These are phyloP conservation scores for Nyctibius grandis DNA, from an alignment of 2,797 vertebrate species.

Conservation along the genomic window DNA sequence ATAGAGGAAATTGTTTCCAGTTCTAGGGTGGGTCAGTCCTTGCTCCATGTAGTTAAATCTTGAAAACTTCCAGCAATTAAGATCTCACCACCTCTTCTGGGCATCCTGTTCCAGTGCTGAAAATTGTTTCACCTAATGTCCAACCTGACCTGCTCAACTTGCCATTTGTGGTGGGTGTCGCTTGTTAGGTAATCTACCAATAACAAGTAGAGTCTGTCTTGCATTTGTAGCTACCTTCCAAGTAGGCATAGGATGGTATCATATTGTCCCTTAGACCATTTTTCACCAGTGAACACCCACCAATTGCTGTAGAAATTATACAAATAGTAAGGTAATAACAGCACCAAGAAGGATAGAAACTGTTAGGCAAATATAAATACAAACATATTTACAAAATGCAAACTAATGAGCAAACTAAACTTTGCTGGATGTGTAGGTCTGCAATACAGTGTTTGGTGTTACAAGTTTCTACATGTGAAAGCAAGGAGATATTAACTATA, in stretches of 20 bases:
- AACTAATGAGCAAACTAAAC: neutral
- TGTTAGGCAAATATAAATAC: neutral
- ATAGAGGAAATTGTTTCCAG: neutral
- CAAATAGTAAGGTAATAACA: neutral
- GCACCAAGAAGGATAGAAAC: neutral
- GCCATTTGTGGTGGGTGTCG: neutral
- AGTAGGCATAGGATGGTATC: accelerated
- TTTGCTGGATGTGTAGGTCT: neutral
- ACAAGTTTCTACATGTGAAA: neutral
- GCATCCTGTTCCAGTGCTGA: neutral
- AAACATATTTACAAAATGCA: neutral
- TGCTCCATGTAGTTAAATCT: neutral
- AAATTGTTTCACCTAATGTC: neutral
- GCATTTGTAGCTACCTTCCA: neutral
- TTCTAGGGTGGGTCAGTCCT: neutral
- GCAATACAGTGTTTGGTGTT: neutral
- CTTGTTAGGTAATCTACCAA: neutral
- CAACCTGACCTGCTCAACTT: neutral
- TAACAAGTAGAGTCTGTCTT: neutral
- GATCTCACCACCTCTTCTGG: neutral
- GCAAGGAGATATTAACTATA: neutral
- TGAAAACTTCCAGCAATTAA: neutral
- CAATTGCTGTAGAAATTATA: neutral
- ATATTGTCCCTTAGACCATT: accelerated
- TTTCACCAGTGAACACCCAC: neutral